These are phyloP conservation scores for Orientallactaga bullata DNA, from an alignment of 2,113 vertebrate species.

Conservation along the genomic window DNA sequence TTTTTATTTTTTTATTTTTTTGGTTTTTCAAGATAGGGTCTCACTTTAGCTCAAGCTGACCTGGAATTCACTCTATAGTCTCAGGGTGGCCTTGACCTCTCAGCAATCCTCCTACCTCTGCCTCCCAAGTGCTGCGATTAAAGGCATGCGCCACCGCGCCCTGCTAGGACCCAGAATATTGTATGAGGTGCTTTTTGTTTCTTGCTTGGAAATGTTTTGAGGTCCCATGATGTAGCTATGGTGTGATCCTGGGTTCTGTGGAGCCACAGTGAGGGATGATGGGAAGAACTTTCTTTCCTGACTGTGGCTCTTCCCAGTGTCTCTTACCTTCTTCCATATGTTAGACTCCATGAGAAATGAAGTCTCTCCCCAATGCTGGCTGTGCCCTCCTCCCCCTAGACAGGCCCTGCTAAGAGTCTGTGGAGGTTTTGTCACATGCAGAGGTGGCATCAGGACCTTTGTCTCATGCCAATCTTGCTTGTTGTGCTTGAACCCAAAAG, in stretches of 20 bases:
- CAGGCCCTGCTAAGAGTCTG: neutral
- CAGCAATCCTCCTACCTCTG: too few relatives aligned
- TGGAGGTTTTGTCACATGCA: neutral
- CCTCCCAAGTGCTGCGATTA: neutral
- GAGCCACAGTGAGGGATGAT: neutral
- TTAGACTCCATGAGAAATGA: neutral
- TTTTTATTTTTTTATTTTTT: too few relatives aligned
- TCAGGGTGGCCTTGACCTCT: too few relatives aligned
- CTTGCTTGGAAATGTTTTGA: neutral
- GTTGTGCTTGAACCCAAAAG: neutral
- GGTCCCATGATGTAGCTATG: fast-evolving
- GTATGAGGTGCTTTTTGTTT: fast-evolving
- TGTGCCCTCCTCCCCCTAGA: neutral
- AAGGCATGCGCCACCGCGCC: neutral
- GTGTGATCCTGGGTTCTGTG: too few relatives aligned
- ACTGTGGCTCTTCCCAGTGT: neutral
- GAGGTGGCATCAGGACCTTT: fast-evolving
- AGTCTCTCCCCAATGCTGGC: neutral
- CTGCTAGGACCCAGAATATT: fast-evolving
- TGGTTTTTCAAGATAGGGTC: too few relatives aligned
- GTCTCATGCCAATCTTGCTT: neutral
- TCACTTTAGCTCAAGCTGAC: too few relatives aligned
- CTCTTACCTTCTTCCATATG: neutral
- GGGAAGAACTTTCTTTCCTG: too few relatives aligned
- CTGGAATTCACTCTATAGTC: too few relatives aligned